Evolutionary conservation across 2,113 vertebrate species (phyloP), one percentile per base, ranked within the genome.

Genomic region (Junco hyemalis): DNA sequence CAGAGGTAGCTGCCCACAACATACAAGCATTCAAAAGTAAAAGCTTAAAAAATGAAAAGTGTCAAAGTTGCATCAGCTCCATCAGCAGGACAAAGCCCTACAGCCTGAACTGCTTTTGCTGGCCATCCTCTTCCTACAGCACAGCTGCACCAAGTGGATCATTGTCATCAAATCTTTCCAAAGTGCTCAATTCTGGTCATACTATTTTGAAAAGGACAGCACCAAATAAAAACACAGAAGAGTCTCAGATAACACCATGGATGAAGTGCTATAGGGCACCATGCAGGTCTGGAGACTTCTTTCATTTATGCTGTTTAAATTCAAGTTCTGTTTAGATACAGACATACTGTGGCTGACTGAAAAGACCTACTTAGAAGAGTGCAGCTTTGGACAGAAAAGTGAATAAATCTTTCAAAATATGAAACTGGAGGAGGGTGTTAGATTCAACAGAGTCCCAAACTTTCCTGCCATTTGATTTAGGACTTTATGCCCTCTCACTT

Each of bases 231-330:
- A 90, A n/a, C 48, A 56, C 11, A 64, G 42, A 77, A n/a, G 0
- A 0, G 17, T 71, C 40, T 53, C 57, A 44, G 24, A 38, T 54
- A 12, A 51, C 47, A 16, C 7, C 26, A 29, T 5, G 47, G 42
- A 19, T 69, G 66, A 86, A 5, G 13, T 64, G 21, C 36, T 1
- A 1, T 4, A 33, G 20, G n/a, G 8, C 69, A 69, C n/a, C 12
- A 40, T 0, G 0, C 13, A 50, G 36, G 31, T 50, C 20, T 48
- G 47, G n/a, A 69, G 24, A 24, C 8, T 54, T 51, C 44, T 51
- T 48, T 88, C 44, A 71, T 23, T 20, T 15, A 31, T 56, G n/a
- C 21, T 64, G 11, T 60, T 86, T 60, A 45, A 82, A 72, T 60
- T 83, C 40, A 70, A 64, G 4, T 4, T 28, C 25, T 68, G 8